Base-by-base conservation (phyloP, 1,140 invertebrate genomes). In the Periplaneta americana region DNA sequence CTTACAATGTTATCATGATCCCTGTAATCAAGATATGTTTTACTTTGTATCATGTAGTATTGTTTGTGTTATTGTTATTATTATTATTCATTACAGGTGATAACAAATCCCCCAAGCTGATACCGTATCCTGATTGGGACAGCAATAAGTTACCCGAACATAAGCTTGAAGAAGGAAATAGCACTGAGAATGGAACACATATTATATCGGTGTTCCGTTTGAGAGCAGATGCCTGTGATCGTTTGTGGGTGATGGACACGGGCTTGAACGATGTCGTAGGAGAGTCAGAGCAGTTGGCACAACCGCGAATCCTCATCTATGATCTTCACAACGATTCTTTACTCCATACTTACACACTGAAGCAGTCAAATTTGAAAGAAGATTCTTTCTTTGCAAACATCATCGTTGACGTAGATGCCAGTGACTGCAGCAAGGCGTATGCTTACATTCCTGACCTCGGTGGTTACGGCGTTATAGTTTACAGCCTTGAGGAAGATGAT, bases 371-470 rank as follows among this genome's bases (percentile, higher is more conserved):
- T 84, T 87, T 92, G 85, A 80, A 74, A 18, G 89, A 92, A 28
- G 90, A 92, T 77, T 93, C 92, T 0, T 95, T 95, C 88, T 93
- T 95, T 84, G 94, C 93, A 0, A 94, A 95, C 84, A 92, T 96
- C 37, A 93, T 93, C 17, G 91, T 95, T 0, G 95, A 96, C 83
- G 90, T 92, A 0, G 90, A 92, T 33, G 88, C 91, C 5, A 88
- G 91, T n/a, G 91, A 91, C 74, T 96, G 95, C 83, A 91, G 94
- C 66, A 88, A 95, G 79, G 92, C 94, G 0, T 93, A 91, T 83
- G 93, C 93, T 0, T 96, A 96, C 83, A 86, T 95, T 10, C 93
- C 95, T 1, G 95, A 96, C 86, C 86, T 96, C 5, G 92, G 92
- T 9, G 93, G 88, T 17, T 94, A 94, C 84, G 93, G 93, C 18